Percentiles rank a stretch among this genome's conserved stretches.
These are phyloP conservation scores for Oopsacas minuta DNA, from an alignment of 37 sponge, comb jelly and placozoan species.

Conservation along the genomic window DNA sequence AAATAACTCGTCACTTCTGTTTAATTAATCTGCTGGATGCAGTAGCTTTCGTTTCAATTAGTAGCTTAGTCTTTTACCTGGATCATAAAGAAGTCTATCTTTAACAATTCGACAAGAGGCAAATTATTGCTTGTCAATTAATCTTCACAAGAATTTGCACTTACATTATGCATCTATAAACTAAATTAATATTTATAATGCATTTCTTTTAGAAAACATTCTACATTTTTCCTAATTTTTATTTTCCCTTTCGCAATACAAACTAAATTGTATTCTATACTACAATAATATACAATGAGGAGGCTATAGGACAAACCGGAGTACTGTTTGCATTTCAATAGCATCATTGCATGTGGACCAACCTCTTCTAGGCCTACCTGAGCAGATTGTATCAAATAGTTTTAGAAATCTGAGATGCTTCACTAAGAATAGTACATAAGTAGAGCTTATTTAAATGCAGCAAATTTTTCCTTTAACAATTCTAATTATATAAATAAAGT, in stretches of 20 bases:
- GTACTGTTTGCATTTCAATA: too few species aligned
- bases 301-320: too few species aligned
- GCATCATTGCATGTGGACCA: too few species aligned
- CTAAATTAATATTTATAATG: not conserved
- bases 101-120: not conserved
- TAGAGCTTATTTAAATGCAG: too few species aligned
- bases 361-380: not conserved
- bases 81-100: not conserved
- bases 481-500: too few species aligned
- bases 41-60: not conserved
- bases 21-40: not conserved
- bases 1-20: not conserved
- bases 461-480: too few species aligned
- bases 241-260: too few species aligned
- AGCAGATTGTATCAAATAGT: not conserved
- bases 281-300: too few species aligned
- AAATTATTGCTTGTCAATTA: not conserved
- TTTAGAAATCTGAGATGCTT: not conserved
- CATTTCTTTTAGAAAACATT: not conserved
- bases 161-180: not conserved
- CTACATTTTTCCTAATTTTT: too few species aligned
- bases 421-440: not conserved
- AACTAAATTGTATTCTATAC: too few species aligned
- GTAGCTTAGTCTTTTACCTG: not conserved
- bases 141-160: slow-evolving; percentile 13